Evolutionary conservation across 1,140 invertebrate species (phyloP).

Genomic region (Apocrypta bakeri): DNA sequence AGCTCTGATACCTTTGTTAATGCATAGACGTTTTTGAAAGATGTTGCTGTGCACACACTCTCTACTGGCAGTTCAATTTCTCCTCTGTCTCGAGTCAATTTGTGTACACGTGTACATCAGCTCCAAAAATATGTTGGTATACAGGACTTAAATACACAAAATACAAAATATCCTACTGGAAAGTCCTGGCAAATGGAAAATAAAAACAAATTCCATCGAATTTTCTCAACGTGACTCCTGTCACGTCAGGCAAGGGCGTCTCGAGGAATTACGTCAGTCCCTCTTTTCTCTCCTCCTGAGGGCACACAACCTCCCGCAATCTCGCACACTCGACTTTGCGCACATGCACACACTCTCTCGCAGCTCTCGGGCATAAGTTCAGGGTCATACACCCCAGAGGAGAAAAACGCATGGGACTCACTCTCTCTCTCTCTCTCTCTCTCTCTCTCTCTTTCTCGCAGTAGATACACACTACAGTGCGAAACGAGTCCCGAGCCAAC

Average conservation of each 20-base stretch:
- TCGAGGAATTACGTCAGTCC: slow-evolving; percentile 22
- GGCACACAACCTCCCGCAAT: neutral
- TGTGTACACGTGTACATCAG: no score
- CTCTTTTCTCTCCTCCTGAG: neutral
- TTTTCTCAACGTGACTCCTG: neutral
- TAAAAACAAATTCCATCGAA: neutral
- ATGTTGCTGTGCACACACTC: neutral
- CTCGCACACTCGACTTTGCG: neutral
- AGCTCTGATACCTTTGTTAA: neutral
- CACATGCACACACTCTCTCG: neutral
- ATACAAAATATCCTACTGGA: no score
- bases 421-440: slow-evolving; percentile 15
- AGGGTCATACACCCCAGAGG: slow-evolving; percentile 43
- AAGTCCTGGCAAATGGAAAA: neutral
- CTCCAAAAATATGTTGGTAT: no score
- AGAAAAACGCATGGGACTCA: slow-evolving; percentile 38
- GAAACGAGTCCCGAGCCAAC: slow-evolving; percentile 30
- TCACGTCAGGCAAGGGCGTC: no score
- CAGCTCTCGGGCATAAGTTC: slow-evolving; percentile 26
- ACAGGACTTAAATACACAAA: no score
- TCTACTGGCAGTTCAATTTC: neutral
- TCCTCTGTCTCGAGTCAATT: neutral
- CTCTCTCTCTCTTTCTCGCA: no score
- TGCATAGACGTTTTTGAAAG: neutral
- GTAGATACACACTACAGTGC: neutral